Evolutionary conservation across 2,797 vertebrate species (phyloP).

Genomic region (Peromyscus attwateri): DNA sequence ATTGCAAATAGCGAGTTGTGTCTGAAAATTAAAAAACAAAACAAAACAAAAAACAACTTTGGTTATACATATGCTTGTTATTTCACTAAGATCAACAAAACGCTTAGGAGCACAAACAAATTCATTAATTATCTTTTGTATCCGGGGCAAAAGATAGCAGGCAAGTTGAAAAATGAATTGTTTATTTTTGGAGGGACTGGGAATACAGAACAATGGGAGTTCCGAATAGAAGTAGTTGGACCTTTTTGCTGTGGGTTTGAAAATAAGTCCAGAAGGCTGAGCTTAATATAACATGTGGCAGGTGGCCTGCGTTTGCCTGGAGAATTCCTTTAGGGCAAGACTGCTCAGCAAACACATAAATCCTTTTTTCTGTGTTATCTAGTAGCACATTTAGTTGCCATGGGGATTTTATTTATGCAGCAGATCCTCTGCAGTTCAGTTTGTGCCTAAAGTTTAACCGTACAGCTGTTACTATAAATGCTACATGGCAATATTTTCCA

Average conservation of each 20-base stretch:
- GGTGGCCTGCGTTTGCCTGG: slow-evolving; percentile 93
- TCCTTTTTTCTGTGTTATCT: slow-evolving; percentile 93
- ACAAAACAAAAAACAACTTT: not conserved
- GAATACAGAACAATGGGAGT: slow-evolving; percentile 84
- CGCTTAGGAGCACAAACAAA: slow-evolving; percentile 76
- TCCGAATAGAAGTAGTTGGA: slow-evolving; percentile 88
- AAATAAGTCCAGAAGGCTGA: slow-evolving; percentile 91
- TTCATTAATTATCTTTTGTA: slow-evolving; percentile 78
- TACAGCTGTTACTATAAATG: slow-evolving; percentile 91
- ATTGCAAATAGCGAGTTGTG: slow-evolving; percentile 33
- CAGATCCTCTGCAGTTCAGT: slow-evolving; percentile 91
- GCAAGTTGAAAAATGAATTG: slow-evolving; percentile 79
- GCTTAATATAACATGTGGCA: slow-evolving; percentile 94
- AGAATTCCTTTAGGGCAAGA: slow-evolving; percentile 94
- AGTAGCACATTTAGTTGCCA: slow-evolving; percentile 94
- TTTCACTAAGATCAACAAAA: slow-evolving; percentile 80
- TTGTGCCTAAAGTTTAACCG: slow-evolving; percentile 92
- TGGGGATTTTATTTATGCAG: slow-evolving; percentile 94
- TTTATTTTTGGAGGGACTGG: slow-evolving; percentile 81
- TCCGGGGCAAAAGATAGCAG: slow-evolving; percentile 68
- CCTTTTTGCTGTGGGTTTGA: slow-evolving; percentile 87
- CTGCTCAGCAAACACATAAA: slow-evolving; percentile 95
- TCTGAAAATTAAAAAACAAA: slow-evolving; percentile 48
- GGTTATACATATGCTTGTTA: slow-evolving; percentile 74
- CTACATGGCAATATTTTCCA: slow-evolving; percentile 90